Percentiles rank a stretch among this genome's conserved stretches.
Evolutionary conservation across 2,113 vertebrate species (phyloP).

Genomic region (Oreotrochilus melanogaster): DNA sequence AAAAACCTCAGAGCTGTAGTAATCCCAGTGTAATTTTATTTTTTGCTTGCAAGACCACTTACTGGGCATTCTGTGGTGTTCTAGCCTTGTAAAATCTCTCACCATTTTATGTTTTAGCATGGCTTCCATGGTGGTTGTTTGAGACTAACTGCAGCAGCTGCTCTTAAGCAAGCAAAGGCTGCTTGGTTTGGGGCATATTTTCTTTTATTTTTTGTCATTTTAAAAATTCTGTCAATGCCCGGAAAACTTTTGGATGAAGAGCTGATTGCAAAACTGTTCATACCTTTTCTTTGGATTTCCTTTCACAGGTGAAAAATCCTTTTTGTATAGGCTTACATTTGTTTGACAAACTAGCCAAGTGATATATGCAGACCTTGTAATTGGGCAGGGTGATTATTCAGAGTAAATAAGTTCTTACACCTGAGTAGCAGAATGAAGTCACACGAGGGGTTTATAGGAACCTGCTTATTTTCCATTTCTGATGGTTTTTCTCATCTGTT

Average conservation of each 20-base stretch:
- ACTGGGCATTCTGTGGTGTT: background rate
- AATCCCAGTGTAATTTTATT: background rate
- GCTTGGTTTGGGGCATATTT: background rate
- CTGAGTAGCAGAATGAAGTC: background rate
- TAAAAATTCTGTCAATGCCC: background rate
- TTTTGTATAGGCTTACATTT: conserved; percentile 12
- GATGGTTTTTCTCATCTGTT: too few relatives aligned
- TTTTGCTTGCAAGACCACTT: background rate
- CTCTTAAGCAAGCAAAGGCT: background rate
- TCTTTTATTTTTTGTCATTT: background rate
- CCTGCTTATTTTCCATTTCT: too few relatives aligned
- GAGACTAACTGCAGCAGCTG: conserved; percentile 55
- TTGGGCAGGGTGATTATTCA: background rate
- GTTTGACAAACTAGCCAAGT: background rate
- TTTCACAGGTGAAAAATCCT: background rate
- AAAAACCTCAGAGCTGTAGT: background rate
- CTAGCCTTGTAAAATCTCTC: background rate
- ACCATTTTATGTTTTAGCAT: background rate
- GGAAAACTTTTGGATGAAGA: conserved; percentile 45
- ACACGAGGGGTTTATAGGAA: too few relatives aligned
- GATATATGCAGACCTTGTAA: background rate
- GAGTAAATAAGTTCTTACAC: background rate
- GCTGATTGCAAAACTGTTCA: background rate
- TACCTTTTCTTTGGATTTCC: background rate
- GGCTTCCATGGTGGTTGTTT: background rate